A percentile compares a stretch with the other conserved stretches of the same genome.
Evolutionary conservation across 1,140 invertebrate species (phyloP).

Genomic region (Drosophila aff.): DNA sequence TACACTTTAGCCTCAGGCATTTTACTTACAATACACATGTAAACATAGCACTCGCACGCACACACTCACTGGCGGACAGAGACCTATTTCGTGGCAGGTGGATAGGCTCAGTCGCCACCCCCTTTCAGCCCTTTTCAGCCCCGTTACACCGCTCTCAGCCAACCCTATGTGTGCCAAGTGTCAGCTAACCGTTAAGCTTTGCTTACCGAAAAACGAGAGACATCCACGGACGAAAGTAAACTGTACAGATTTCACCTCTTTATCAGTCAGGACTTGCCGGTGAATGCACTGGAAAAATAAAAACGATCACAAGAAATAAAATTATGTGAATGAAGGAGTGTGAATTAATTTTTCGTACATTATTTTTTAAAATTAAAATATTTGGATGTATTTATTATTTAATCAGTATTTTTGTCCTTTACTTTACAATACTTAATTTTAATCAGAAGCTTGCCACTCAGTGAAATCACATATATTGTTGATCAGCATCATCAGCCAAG

Average conservation of each 20-base stretch:
- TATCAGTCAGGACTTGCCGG: constrained; percentile 29
- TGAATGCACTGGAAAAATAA: constrained; percentile 12
- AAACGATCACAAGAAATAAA: too few relatives aligned
- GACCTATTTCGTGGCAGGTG: constrained; percentile 35
- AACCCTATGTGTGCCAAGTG: constrained; percentile 61
- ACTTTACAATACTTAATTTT: too few relatives aligned
- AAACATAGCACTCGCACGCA: constrained; percentile 55
- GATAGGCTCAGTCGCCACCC: constrained; percentile 23
- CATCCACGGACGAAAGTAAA: constrained; percentile 58
- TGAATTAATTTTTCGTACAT: too few relatives aligned
- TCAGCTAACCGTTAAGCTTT: constrained; percentile 79
- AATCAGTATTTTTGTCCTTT: too few relatives aligned
- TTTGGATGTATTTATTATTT: too few relatives aligned
- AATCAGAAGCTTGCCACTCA: too few relatives aligned
- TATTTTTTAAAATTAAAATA: too few relatives aligned
- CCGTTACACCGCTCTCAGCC: neutral
- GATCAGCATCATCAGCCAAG: neutral
- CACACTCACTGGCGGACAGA: constrained; percentile 12
- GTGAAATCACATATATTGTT: neutral
- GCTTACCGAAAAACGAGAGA: constrained; percentile 67
- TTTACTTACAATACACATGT: constrained; percentile 76
- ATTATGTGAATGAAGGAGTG: too few relatives aligned
- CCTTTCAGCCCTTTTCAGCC: constrained; percentile 3
- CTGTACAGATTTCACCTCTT: constrained; percentile 71
- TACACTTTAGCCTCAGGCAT: constrained; percentile 79